These are phyloP conservation scores for Drosophila albomicans DNA, from an alignment of 1,140 invertebrate species.

Conservation along the genomic window DNA sequence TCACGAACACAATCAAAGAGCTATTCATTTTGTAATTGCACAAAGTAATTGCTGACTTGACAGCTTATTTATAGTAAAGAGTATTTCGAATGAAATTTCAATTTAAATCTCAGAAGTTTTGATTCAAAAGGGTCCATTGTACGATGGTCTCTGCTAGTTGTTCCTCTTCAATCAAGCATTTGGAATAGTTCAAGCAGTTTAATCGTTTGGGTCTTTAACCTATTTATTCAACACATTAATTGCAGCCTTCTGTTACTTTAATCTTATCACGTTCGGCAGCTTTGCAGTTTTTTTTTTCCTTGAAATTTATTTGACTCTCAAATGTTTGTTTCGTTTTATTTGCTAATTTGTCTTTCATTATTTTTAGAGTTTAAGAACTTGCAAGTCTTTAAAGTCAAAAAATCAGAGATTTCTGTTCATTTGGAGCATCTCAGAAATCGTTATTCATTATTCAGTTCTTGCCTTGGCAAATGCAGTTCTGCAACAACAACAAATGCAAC, in stretches of 20 bases:
- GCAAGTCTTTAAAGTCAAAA: not conserved
- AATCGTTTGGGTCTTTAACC: not conserved
- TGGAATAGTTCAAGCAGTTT: not conserved
- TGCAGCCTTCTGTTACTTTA: not conserved
- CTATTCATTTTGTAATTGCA: too few relatives aligned
- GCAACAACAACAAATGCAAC: constrained; percentile 7
- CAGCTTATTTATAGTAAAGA: too few relatives aligned
- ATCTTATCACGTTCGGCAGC: too few relatives aligned
- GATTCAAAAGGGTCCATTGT: too few relatives aligned
- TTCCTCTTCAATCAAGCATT: not conserved
- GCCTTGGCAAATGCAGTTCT: not conserved
- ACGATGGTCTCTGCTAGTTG: not conserved
- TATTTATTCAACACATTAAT: not conserved
- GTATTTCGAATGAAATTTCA: too few relatives aligned
- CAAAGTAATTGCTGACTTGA: too few relatives aligned
- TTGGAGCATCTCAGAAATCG: not conserved
- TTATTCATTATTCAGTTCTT: constrained; percentile 6
- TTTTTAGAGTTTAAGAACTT: not conserved
- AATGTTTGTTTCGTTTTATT: too few relatives aligned
- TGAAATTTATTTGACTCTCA: too few relatives aligned
- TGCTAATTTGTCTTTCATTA: too few relatives aligned
- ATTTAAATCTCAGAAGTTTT: not conserved
- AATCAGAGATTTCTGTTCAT: not conserved
- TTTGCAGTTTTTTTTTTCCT: too few relatives aligned
- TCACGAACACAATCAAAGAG: too few relatives aligned